Conservation (phyloP, 2,797 vertebrate species). For the Hydrocynus forskahlii region DNA sequence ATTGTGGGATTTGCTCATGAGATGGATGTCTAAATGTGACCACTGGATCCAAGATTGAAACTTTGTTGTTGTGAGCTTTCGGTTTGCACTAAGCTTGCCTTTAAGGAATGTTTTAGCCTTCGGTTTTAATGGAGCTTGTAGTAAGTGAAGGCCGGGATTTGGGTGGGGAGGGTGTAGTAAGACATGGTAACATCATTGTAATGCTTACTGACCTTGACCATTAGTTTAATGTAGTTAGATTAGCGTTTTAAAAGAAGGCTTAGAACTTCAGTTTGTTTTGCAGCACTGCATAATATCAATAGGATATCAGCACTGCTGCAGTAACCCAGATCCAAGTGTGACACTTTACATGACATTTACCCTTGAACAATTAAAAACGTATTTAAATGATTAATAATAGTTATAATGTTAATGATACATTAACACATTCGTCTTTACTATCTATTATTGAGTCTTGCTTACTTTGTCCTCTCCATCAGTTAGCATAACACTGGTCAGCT, state of each 20-base stretch:
- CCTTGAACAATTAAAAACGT: no score
- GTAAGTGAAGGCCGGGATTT: not conserved
- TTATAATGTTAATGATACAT: no score
- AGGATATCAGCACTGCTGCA: not conserved
- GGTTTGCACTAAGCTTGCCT: not conserved
- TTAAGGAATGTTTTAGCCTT: not conserved
- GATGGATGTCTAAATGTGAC: not conserved
- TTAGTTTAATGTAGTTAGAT: constrained; percentile 17
- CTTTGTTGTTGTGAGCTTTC: no score
- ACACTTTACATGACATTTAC: no score
- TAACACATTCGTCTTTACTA: no score
- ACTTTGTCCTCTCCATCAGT: no score
- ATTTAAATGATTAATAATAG: no score
- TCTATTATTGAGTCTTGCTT: no score
- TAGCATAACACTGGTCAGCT: no score
- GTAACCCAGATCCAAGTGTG: not conserved
- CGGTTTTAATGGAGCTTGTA: not conserved
- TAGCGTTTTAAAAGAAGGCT: not conserved
- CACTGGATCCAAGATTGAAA: no score
- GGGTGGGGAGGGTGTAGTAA: not conserved
- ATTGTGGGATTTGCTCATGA: not conserved
- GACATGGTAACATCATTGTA: not conserved
- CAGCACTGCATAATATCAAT: not conserved
- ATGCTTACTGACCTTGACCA: constrained; percentile 35
- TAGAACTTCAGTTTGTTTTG: not conserved